These are phyloP conservation scores for Thecophora atra DNA, from an alignment of 2,888 invertebrate species.

Conservation along the genomic window DNA sequence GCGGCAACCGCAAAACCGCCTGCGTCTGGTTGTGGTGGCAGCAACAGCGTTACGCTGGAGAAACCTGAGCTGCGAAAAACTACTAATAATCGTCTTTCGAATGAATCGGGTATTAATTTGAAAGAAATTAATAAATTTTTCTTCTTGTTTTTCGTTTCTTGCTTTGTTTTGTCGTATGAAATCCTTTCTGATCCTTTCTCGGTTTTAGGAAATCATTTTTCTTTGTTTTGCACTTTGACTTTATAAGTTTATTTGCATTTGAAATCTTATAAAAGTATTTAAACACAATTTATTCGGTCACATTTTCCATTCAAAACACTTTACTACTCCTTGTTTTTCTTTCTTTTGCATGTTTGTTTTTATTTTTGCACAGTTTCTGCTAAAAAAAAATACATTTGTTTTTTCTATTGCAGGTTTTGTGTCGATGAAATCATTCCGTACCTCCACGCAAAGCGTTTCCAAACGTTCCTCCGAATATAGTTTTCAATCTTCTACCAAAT, in stretches of 20 bases:
- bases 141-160: conserved; percentile 13
- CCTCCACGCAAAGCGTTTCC: conserved; percentile 72
- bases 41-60: conserved; percentile 44
- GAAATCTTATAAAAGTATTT: background rate
- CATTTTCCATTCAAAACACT: too few species aligned
- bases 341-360: too few species aligned
- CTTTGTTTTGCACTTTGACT: too few species aligned
- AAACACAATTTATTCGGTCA: background rate
- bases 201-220: too few species aligned
- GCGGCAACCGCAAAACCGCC: conserved; percentile 39
- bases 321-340: too few species aligned
- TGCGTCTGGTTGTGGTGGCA: conserved; percentile 30
- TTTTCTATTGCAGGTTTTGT: conserved; percentile 68
- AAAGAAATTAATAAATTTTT: conserved; percentile 38
- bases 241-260: conserved; percentile 35
- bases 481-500: conserved; percentile 61
- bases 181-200: background rate
- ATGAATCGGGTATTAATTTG: conserved; percentile 63
- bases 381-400: background rate
- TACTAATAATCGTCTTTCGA: conserved; percentile 64
- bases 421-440: conserved; percentile 72
- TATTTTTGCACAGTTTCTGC: too few species aligned
- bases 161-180: background rate
- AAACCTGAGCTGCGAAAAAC: conserved; percentile 62
- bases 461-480: conserved; percentile 73